A percentile compares a stretch with the other conserved stretches of the same genome.
Evolutionary conservation across 2,888 invertebrate genomes (phyloP).

Genomic region (Tiliacea citrago): DNA sequence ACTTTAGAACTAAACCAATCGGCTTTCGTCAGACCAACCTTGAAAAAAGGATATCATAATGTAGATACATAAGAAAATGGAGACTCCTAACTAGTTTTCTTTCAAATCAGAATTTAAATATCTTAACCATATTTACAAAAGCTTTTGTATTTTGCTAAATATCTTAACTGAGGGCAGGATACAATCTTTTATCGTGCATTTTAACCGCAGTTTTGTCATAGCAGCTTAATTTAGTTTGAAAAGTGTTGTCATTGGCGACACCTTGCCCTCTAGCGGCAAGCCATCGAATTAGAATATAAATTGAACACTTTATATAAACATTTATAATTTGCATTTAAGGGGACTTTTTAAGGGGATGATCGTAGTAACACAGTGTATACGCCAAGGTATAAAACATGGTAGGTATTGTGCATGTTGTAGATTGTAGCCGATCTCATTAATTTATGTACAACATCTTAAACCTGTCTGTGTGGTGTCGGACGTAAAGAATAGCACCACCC

Average conservation of each 20-base stretch:
- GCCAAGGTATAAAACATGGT: not conserved
- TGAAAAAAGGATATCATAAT: not conserved
- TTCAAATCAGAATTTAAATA: slow-evolving; percentile 24
- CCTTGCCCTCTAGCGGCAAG: slow-evolving; percentile 79
- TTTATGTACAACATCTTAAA: too few relatives aligned
- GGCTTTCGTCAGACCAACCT: not conserved
- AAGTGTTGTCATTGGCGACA: slow-evolving; percentile 74
- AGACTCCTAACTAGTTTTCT: slow-evolving; percentile 5
- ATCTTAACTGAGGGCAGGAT: slow-evolving; percentile 41
- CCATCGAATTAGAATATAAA: slow-evolving; percentile 88
- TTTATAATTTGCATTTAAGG: slow-evolving; percentile 88
- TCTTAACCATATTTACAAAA: slow-evolving; percentile 35
- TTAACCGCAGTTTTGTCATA: slow-evolving; percentile 52
- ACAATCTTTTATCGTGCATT: slow-evolving; percentile 56
- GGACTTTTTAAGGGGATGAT: slow-evolving; percentile 41
- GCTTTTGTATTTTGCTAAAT: slow-evolving; percentile 38
- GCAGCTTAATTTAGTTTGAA: slow-evolving; percentile 75
- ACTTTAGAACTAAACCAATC: not conserved
- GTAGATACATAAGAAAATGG: not conserved
- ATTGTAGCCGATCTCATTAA: too few relatives aligned
- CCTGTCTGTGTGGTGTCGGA: too few relatives aligned
- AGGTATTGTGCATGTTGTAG: too few relatives aligned
- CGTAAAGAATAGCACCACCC: too few relatives aligned
- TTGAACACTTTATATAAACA: slow-evolving; percentile 89
- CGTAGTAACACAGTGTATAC: not conserved